Percentiles rank a stretch among this genome's conserved stretches.
Evolutionary conservation across 2,888 invertebrate species (phyloP).

Genomic region (Cyrtodaria siliqua): DNA sequence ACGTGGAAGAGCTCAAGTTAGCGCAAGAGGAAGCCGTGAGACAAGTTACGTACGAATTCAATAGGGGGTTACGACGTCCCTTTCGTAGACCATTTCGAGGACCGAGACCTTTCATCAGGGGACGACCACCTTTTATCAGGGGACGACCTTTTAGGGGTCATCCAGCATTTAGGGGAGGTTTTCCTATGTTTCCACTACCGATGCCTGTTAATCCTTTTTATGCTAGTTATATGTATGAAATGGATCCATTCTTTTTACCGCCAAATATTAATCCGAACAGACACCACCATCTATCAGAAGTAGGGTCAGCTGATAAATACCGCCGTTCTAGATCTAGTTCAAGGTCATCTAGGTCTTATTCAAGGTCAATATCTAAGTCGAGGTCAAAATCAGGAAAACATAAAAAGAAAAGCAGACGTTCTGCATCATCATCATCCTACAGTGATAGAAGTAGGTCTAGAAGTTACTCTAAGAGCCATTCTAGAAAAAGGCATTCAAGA

Average conservation of each 20-base stretch:
- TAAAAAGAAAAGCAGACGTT: conserved; percentile 28
- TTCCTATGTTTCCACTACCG: conserved; percentile 25
- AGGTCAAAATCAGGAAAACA: conserved; percentile 43
- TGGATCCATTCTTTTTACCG: conserved; percentile 28
- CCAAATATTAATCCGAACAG: background rate
- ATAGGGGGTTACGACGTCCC: conserved; percentile 10
- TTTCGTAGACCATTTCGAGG: conserved; percentile 27
- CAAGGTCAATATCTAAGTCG: conserved; percentile 22
- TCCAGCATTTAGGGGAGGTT: conserved; percentile 27
- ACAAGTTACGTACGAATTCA: background rate
- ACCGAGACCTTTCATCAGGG: conserved; percentile 24
- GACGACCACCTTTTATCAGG: conserved; percentile 24
- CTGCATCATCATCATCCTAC: conserved; percentile 3
- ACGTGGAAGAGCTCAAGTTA: background rate
- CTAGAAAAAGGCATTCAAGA: conserved; percentile 1
- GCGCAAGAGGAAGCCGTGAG: conserved; percentile 2
- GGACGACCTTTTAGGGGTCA: conserved; percentile 27
- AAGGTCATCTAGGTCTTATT: no score
- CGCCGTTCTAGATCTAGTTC: conserved; percentile 17
- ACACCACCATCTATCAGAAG: conserved; percentile 7
- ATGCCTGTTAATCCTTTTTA: conserved; percentile 47
- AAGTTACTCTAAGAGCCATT: conserved; percentile 5
- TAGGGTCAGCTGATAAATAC: conserved; percentile 3
- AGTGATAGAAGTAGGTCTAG: conserved; percentile 32
- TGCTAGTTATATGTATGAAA: conserved; percentile 40